These are phyloP conservation scores for Ectemnius cavifrons DNA, from an alignment of 2,888 invertebrate genomes.

Conservation along the genomic window DNA sequence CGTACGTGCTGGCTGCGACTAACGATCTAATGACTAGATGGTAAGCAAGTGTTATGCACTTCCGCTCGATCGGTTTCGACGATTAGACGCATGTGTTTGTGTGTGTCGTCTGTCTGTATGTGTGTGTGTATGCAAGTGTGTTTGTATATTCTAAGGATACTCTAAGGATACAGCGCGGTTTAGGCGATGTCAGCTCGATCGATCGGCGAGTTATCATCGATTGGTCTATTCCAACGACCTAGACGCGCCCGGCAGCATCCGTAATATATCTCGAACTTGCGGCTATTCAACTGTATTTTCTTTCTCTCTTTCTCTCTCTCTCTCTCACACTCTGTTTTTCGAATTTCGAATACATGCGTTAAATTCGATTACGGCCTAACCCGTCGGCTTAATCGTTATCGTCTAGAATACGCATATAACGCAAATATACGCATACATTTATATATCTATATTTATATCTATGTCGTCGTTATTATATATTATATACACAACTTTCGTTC, in stretches of 20 bases:
- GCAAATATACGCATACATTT: conserved; percentile 60
- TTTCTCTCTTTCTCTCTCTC: too few relatives aligned
- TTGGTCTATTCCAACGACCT: conserved; percentile 16
- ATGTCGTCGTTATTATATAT: conserved; percentile 48
- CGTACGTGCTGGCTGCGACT: conserved; percentile 49
- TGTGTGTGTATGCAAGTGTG: too few relatives aligned
- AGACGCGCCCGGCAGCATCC: conserved; percentile 22
- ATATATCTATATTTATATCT: conserved; percentile 38
- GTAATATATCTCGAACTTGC: too few relatives aligned
- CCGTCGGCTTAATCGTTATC: conserved; percentile 41
- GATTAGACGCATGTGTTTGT: conserved; percentile 35
- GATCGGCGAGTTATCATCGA: conserved; percentile 46
- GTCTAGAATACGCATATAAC: conserved; percentile 55
- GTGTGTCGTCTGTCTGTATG: conserved; percentile 22
- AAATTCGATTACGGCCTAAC: conserved; percentile 62
- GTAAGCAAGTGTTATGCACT: conserved; percentile 67
- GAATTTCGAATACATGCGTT: conserved; percentile 8
- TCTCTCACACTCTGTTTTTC: conserved; percentile 16
- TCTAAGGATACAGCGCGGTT: conserved; percentile 46
- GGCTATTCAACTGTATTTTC: too few relatives aligned
- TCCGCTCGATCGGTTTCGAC: conserved; percentile 47
- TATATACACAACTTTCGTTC: conserved; percentile 55
- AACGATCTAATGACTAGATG: conserved; percentile 74
- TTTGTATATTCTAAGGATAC: conserved; percentile 1
- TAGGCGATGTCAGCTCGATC: conserved; percentile 57